Conservation (phyloP, 2,797 vertebrate species). For the Rhincodon typus region DNA sequence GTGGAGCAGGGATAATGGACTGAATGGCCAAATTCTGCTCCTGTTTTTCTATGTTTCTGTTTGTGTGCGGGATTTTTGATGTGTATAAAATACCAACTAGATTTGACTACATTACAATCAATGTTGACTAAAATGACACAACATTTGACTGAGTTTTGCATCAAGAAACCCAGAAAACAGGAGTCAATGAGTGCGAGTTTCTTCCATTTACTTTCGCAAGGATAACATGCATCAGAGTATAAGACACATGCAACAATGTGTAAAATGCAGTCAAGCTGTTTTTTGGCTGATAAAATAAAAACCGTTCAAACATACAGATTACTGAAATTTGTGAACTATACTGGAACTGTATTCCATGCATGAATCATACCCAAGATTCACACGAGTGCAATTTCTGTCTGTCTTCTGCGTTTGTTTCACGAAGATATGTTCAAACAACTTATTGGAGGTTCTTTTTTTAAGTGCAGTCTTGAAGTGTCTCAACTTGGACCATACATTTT, state of each 20-base stretch:
- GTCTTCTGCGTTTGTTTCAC: not conserved
- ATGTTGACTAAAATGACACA: too few species aligned
- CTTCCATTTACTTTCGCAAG: not conserved
- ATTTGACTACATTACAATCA: too few species aligned
- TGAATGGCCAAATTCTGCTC: too few species aligned
- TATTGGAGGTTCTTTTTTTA: not conserved
- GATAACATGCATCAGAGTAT: not conserved
- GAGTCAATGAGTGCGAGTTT: not conserved
- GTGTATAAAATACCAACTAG: too few species aligned
- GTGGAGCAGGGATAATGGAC: too few species aligned
- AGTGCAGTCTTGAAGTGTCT: not conserved
- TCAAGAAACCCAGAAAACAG: too few species aligned
- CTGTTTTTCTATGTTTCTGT: too few species aligned
- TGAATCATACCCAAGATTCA: not conserved
- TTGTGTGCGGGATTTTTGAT: too few species aligned
- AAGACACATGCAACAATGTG: not conserved
- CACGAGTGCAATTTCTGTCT: not conserved
- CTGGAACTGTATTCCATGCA: not conserved
- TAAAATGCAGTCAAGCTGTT: not conserved
- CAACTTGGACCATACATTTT: not conserved
- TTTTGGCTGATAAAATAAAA: not conserved
- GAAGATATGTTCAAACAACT: not conserved
- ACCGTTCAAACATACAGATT: not conserved
- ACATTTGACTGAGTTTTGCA: not conserved
- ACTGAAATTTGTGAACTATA: too few species aligned